Conservation (phyloP, 2,113 vertebrate genomes). For the Diadophis punctatus region DNA sequence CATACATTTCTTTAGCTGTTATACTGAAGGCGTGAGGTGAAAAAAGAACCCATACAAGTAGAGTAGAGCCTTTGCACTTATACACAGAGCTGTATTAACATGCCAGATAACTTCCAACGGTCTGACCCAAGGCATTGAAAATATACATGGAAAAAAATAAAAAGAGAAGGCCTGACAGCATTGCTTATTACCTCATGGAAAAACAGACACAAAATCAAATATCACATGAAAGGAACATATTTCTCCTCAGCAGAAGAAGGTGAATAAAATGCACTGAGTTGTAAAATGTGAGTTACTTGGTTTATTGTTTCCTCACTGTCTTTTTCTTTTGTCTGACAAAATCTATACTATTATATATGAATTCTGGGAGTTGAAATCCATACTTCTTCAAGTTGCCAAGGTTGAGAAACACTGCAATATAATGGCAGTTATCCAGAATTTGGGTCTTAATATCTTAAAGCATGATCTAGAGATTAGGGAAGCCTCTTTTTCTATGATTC, state of each 20-base stretch:
- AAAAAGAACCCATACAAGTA: neutral
- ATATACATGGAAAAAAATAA: accelerated
- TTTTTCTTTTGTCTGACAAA: neutral
- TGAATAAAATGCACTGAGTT: neutral
- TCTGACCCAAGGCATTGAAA: neutral
- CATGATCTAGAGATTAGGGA: neutral
- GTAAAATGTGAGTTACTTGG: neutral
- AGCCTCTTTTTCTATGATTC: neutral
- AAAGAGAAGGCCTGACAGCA: neutral
- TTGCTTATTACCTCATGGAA: neutral
- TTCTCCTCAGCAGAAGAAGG: neutral
- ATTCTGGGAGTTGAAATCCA: too few species aligned
- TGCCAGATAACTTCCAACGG: conserved; percentile 8
- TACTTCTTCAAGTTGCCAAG: neutral
- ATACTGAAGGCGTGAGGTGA: neutral
- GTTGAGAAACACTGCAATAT: neutral
- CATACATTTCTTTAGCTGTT: conserved; percentile 9
- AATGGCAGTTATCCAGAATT: neutral
- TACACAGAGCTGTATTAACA: neutral
- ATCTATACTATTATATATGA: neutral
- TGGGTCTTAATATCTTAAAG: neutral
- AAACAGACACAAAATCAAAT: neutral
- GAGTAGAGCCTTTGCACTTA: neutral
- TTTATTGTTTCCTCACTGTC: neutral
- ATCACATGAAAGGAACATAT: neutral